Conservation (phyloP, 2,113 vertebrate genomes). For the Oenanthe oenanthe region DNA sequence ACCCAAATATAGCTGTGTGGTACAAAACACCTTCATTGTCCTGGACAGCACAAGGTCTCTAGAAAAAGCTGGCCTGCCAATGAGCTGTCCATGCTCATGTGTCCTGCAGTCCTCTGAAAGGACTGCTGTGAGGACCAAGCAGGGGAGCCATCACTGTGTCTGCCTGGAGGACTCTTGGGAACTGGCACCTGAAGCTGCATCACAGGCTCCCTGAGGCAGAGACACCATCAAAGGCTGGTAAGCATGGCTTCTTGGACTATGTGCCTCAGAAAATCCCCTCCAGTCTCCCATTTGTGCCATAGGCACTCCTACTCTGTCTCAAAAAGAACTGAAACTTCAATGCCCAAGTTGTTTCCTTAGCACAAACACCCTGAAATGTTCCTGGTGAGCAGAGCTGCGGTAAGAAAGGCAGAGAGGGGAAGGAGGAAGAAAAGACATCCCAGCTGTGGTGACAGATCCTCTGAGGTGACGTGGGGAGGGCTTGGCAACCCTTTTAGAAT, state of each 20-base stretch:
- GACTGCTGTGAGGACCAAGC: background rate
- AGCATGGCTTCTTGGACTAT: background rate
- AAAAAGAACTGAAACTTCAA: background rate
- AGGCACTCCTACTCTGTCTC: background rate
- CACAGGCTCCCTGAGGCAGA: background rate
- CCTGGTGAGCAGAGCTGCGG: background rate
- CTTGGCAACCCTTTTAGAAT: background rate
- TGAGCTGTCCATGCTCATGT: fast-evolving
- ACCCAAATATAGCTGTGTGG: background rate
- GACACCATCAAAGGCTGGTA: background rate
- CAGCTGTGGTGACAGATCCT: background rate
- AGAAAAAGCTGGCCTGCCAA: background rate
- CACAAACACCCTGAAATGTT: background rate
- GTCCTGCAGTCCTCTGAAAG: background rate
- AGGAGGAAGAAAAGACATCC: background rate
- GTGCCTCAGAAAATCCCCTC: background rate
- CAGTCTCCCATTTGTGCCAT: background rate
- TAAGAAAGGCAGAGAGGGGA: background rate
- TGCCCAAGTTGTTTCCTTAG: background rate
- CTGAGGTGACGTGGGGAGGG: background rate
- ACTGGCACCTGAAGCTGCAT: background rate
- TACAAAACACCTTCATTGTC: background rate
- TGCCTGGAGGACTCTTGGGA: background rate
- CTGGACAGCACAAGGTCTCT: background rate
- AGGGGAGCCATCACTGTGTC: fast-evolving